Base-by-base conservation (phyloP, 2,113 vertebrate genomes). In the Grammomys dolichurus region DNA sequence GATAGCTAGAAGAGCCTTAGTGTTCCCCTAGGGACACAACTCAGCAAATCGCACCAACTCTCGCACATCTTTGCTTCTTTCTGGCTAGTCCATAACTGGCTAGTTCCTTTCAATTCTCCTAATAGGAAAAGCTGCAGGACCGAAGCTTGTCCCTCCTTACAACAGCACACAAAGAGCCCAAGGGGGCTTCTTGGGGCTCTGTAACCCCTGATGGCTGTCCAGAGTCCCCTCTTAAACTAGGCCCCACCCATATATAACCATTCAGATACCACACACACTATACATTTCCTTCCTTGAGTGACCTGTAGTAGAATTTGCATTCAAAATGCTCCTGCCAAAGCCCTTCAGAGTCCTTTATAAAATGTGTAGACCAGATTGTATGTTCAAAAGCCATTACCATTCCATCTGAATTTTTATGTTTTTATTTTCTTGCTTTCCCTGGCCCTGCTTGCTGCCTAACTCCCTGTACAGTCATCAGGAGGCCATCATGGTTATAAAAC, bases 311-410 rank as follows among this genome's bases (percentile, higher is more conserved):
- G 46, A 65, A 75, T 26, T 43, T 69, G 19, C 33, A 46, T 63
- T 85, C 13, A 92, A 87, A 91, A 93, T 73, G 26, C 20, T 90
- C 33, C 85, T 20, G 12, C 54, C 81, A 87, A 94, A 94, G 3
- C 26, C 60, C 73, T 12, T 67, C 73, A 56, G 56, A 81, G 20
- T 54, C 12, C 3, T 82, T 95, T 16, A 77, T 76, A 33, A 94
- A 93, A 67, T 51, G 72, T 43, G 92, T 56, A 10, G 7, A 54
- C 82, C 67, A 31, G 36, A 82, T 76, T 82, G 22, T 19, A 81
- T 76, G 94, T 89, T 54, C 6, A 58, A 91, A 75, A 22, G 95
- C 58, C 60, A 20, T n/a, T n/a, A 40, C 24, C 43, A 91, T 86
- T 80, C 48, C 33, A 89, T 51, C 28, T 94, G 84, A 51, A 36